Base-by-base conservation (phyloP, 1,140 invertebrate species). In the Lasaia peninsularis region DNA sequence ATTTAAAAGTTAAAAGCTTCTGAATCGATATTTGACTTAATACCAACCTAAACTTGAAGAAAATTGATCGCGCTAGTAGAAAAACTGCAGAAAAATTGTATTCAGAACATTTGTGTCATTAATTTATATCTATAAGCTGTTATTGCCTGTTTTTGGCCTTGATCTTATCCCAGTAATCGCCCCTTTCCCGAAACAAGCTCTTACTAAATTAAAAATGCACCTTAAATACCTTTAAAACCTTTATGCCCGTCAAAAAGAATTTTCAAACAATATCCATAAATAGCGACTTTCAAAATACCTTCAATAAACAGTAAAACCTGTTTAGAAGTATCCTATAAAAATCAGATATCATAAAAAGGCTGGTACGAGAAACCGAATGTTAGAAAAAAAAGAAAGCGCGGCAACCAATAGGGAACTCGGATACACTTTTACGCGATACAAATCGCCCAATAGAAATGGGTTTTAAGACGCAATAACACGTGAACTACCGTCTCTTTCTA, bases 391-490 rank as follows among this genome's bases (percentile, higher is more conserved):
- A 66, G 68, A 76, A 65, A 68, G 37, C 57, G 21, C 59, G 52
- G 48, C 64, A 52, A 60, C 79, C 79, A 81, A 81, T 81, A 66
- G 62, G 60, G 53, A 50, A 40, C 49, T 53, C 65, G 52, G 62
- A 61, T 58, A 71, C 69, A 73, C 64, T 79, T 80, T 81, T 79
- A 78, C 71, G 72, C 76, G 73, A 79, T 79, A 79, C 76, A 74
- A 76, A 75, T 70, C 69, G 71, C 50, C 79, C 79, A 81, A 81
- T 81, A 71, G 71, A 74, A 69, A 44, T 57, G 44, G 57, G 37
- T 67, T 75, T 66, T 67, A 78, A 81, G 75, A 81, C 70, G 75
- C 53, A 65, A 64, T 65, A 67, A 60, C 56, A 60, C 34, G 50
- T 40, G 32, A 67, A 64, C 52, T 35, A 34, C 60, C 51, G 58